Evolutionary conservation across 1,140 invertebrate species (phyloP).

Genomic region (Ylistrum balloti): DNA sequence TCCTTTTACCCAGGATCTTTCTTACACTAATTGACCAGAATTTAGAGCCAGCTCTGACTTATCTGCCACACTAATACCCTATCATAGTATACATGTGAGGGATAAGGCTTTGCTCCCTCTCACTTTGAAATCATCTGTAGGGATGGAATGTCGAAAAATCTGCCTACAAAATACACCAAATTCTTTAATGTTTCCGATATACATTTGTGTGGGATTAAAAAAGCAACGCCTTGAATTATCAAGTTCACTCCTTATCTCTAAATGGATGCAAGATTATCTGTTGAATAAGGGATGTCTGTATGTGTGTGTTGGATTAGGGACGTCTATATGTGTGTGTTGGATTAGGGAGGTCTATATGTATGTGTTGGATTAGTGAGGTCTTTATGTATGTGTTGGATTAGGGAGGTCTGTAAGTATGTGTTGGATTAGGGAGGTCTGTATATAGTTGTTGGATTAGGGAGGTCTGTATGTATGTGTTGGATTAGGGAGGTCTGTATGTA

Average conservation of each 20-base stretch:
- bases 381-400: background rate
- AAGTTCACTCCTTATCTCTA: background rate
- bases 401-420: background rate
- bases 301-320: background rate
- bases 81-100: conserved; percentile 4
- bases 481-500: conserved; percentile 17
- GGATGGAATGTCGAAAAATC: conserved; percentile 1
- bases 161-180: background rate
- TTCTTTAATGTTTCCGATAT: background rate
- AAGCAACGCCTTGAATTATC: background rate
- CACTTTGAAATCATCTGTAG: background rate
- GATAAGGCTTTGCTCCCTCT: background rate
- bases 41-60: background rate
- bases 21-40: conserved; percentile 33
- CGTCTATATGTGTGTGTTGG: background rate
- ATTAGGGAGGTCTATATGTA: too few species aligned
- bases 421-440: background rate
- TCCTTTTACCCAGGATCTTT: background rate
- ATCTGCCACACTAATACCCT: background rate
- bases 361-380: background rate
- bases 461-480: background rate
- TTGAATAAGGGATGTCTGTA: too few species aligned
- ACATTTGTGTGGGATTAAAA: conserved; percentile 8
- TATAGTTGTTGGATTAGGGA: background rate
- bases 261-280: background rate